A percentile compares a stretch with the other conserved stretches of the same genome.
These are phyloP conservation scores for Chelonus insularis DNA, from an alignment of 1,140 invertebrate genomes.

Conservation along the genomic window DNA sequence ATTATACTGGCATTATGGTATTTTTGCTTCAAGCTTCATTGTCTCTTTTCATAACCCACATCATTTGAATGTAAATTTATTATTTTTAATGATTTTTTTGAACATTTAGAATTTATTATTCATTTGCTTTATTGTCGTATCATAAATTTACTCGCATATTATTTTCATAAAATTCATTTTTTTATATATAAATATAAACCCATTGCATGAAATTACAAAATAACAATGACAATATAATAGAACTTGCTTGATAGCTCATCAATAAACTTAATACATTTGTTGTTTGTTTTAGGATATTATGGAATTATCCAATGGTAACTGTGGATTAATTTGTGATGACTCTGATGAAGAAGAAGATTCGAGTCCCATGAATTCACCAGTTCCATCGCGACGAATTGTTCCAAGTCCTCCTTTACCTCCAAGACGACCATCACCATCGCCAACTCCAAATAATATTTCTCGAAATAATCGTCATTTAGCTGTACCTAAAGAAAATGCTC, in stretches of 20 bases:
- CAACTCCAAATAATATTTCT: constrained; percentile 46
- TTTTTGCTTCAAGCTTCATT: constrained; percentile 21
- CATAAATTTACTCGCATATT: too few relatives aligned
- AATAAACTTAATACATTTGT: too few relatives aligned
- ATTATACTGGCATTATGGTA: constrained; percentile 38
- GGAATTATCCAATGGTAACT: constrained; percentile 55
- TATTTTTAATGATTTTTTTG: too few relatives aligned
- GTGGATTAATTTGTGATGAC: constrained; percentile 51
- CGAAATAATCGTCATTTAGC: constrained; percentile 54
- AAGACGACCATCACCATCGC: constrained; percentile 65
- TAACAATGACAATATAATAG: too few relatives aligned
- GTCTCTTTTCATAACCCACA: constrained; percentile 4
- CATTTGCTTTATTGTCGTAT: too few relatives aligned
- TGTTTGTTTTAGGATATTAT: constrained; percentile 55
- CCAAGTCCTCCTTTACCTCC: constrained; percentile 69
- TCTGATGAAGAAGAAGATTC: constrained; percentile 53
- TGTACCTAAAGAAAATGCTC: constrained; percentile 61
- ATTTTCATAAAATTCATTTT: too few relatives aligned
- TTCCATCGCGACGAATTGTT: constrained; percentile 50
- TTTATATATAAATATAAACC: too few relatives aligned
- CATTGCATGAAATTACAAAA: too few relatives aligned
- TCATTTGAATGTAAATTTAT: too few relatives aligned
- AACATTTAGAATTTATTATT: too few relatives aligned
- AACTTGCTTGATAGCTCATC: too few relatives aligned
- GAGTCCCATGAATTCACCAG: constrained; percentile 63